Evolutionary conservation across 2,797 vertebrate species (phyloP), one percentile per base, ranked within the genome.

Genomic region (Cirrhinus molitorella): DNA sequence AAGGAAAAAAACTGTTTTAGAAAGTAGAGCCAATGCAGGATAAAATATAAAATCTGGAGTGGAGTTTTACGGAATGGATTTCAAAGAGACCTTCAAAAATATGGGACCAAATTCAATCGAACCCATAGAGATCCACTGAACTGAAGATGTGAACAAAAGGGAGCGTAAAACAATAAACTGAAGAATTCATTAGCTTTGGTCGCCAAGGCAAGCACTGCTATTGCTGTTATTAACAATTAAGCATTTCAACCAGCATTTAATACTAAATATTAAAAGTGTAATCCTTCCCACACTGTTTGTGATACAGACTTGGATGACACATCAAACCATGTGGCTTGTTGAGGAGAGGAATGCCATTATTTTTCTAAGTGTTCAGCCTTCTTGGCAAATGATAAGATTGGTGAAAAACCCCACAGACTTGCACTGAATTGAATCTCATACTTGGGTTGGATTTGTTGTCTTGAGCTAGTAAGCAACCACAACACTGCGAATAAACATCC

Each of bases 1-100:
- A 40, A 66, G 90, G 89, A 94, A 93, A 89, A 94, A 93, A 91
- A 91, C 92, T 92, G 90, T 91, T 90, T 67, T 70, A 91, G 92
- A 89, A 96, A 95, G 94, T 94, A 95, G 95, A 93, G 85, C 94
- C 93, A 92, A 92, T 89, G 80, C 85, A 73, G 71, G 45, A 49
- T 59, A 88, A 80, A 86, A 79, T 74, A 76, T 86, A 88, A 95
- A 93, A 92, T 88, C 91, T 16, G 93, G 86, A 86, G 85, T 13
- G 90, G 92, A 78, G 17, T 67, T 83, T 49, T 21, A 77, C 9
- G 66, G n/a, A 78, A 70, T 59, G 73, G 65, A 93, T 9, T 75
- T 0, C 28, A 79, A 78, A 65, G 59, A 49, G 2, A 63, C 25
- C 61, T 8, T 53, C 3, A 13, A 57, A 55, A 70, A 28, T 19